phyloP scores from a whole-genome alignment of 37 sponge, comb jelly and placozoan genomes.

The Dysidea cf. avara region DNA sequence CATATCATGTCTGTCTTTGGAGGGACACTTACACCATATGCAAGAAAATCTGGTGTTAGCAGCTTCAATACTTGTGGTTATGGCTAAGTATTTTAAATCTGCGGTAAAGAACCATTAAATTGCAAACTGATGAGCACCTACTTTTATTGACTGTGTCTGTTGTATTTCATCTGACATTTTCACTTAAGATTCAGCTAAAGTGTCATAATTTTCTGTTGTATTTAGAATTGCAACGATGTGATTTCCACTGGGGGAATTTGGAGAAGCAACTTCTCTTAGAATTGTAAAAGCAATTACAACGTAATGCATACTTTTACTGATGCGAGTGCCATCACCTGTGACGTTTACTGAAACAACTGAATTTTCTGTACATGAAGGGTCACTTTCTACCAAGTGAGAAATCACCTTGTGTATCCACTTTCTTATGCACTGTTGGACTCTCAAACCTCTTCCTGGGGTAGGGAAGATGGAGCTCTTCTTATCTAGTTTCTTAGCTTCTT shows the following conservation, averaged over 20 bases:
- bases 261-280: not conserved
- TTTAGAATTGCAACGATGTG: slow-evolving; percentile 6
- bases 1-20: not conserved
- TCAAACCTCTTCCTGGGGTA: not conserved
- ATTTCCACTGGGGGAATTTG: slow-evolving; percentile 12
- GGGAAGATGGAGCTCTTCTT: not conserved
- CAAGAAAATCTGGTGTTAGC: slow-evolving; percentile 3
- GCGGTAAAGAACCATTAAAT: slow-evolving; percentile 14
- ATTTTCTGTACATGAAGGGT: not conserved
- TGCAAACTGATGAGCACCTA: not conserved
- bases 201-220: slow-evolving; percentile 4
- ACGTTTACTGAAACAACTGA: slow-evolving; percentile 1
- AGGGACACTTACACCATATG: slow-evolving; percentile 18
- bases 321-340: slow-evolving; percentile 8
- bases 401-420: not conserved
- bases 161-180: not conserved
- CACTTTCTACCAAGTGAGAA: not conserved
- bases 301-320: not conserved
- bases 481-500: not conserved
- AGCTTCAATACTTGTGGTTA: slow-evolving; percentile 1
- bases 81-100: slow-evolving; percentile 6
- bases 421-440: slow-evolving; percentile 2
- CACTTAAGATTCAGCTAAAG: not conserved
- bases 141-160: not conserved
- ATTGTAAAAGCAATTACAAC: slow-evolving; percentile 6